Percentiles rank a stretch among this genome's conserved stretches.
phyloP scores from a whole-genome alignment of 2,113 vertebrate species.

The Pseudorhombus dupliciocellatus region DNA sequence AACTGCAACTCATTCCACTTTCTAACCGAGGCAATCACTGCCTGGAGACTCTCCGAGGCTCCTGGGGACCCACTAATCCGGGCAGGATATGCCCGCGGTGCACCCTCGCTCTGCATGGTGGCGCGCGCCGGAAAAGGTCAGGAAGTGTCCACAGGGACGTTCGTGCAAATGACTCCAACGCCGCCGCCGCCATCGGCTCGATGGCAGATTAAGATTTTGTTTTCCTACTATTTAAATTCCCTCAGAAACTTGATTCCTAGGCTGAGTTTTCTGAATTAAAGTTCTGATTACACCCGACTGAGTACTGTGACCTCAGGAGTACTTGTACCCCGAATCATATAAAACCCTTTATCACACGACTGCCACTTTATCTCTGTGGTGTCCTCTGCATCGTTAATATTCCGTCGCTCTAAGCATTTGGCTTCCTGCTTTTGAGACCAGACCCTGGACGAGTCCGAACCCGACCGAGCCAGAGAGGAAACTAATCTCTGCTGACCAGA shows the following conservation, averaged over 20 bases:
- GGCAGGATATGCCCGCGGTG: conserved; percentile 15
- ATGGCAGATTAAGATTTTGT: conserved; percentile 7
- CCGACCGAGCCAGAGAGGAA: too few relatives aligned
- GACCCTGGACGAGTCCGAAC: too few relatives aligned
- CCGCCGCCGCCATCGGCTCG: conserved; percentile 6
- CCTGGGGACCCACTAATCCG: conserved; percentile 50
- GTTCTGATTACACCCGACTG: neutral
- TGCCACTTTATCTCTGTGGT: too few relatives aligned
- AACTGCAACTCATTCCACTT: conserved; percentile 52
- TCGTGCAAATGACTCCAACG: conserved; percentile 44
- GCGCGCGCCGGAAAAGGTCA: conserved; percentile 12
- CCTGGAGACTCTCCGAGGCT: conserved; percentile 41
- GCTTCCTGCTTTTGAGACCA: too few relatives aligned
- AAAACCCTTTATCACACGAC: too few relatives aligned
- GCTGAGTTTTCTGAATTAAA: neutral
- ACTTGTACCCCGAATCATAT: too few relatives aligned
- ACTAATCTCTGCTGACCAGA: too few relatives aligned
- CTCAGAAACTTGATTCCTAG: neutral
- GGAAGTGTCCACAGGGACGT: conserved; percentile 31
- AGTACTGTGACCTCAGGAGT: too few relatives aligned
- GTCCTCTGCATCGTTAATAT: too few relatives aligned
- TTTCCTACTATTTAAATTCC: neutral
- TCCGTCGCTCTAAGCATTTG: too few relatives aligned
- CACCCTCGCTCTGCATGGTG: neutral
- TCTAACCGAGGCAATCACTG: conserved; percentile 58